Conservation (phyloP, 2,113 vertebrate genomes). For the Gallinago undulata region DNA sequence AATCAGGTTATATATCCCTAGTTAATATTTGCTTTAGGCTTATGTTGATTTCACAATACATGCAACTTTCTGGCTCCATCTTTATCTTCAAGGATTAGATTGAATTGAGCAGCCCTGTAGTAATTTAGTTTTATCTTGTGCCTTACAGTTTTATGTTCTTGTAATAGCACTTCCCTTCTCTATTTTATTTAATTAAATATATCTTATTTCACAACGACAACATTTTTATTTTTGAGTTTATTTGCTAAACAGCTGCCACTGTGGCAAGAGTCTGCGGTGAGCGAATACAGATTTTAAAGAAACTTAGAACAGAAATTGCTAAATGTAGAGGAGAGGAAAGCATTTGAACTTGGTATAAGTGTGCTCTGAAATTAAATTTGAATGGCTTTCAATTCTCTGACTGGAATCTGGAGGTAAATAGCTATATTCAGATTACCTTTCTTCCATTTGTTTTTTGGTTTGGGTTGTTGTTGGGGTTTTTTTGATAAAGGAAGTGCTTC, state of each 20-base stretch:
- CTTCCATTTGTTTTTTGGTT: background rate
- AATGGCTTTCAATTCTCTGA: slow-evolving; percentile 42
- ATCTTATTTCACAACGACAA: slow-evolving; percentile 80
- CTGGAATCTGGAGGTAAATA: slow-evolving; percentile 12
- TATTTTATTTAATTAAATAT: slow-evolving; percentile 85
- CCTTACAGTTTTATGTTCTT: slow-evolving; percentile 81
- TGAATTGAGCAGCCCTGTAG: slow-evolving; percentile 78
- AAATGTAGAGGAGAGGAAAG: slow-evolving; percentile 29
- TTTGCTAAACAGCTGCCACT: slow-evolving; percentile 77
- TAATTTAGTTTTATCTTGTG: slow-evolving; percentile 84
- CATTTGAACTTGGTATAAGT: slow-evolving; percentile 53
- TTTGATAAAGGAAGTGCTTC: background rate
- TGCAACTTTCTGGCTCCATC: slow-evolving; percentile 78
- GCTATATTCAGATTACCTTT: background rate
- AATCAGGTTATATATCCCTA: slow-evolving; percentile 79
- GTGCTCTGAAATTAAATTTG: slow-evolving; percentile 42
- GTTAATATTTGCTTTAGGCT: slow-evolving; percentile 81
- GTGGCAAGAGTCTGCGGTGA: slow-evolving; percentile 59
- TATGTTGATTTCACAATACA: slow-evolving; percentile 82
- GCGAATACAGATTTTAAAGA: slow-evolving; percentile 67
- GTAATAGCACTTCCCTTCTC: slow-evolving; percentile 76
- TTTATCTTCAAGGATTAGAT: slow-evolving; percentile 83
- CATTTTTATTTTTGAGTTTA: slow-evolving; percentile 76
- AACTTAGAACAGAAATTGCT: slow-evolving; percentile 60
- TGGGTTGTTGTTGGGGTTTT: background rate